These are phyloP conservation scores for Entelurus aequoreus DNA, from an alignment of 2,113 vertebrate genomes.

Conservation along the genomic window DNA sequence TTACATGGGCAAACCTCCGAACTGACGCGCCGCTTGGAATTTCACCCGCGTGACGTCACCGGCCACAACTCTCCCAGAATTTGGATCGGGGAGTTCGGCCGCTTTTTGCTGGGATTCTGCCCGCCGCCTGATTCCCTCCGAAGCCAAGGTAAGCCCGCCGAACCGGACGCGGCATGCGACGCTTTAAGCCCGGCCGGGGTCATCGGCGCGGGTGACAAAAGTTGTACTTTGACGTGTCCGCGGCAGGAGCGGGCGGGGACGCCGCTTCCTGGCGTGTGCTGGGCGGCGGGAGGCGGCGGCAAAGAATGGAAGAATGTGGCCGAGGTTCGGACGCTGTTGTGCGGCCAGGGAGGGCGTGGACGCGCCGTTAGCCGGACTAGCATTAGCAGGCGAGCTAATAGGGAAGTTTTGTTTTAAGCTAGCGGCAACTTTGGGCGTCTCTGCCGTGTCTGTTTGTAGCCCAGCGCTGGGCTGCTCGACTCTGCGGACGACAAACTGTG, in stretches of 20 bases:
- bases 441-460: constrained; percentile 39
- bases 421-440: constrained; percentile 31
- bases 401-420: background rate
- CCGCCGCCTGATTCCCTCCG: constrained; percentile 54
- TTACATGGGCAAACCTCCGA: constrained; percentile 78
- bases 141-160: constrained; percentile 70
- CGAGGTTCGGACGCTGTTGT: constrained; percentile 47
- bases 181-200: background rate
- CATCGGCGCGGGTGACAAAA: background rate
- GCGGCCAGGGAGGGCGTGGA: constrained; percentile 68
- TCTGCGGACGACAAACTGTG: constrained; percentile 59
- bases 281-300: background rate
- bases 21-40: constrained; percentile 70
- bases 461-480: constrained; percentile 34
- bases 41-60: constrained; percentile 74
- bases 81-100: constrained; percentile 74
- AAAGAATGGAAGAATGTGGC: constrained; percentile 19
- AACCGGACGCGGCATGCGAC: background rate
- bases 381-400: background rate
- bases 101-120: constrained; percentile 69
- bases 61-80: constrained; percentile 74
- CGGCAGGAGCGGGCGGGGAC: constrained; percentile 1
- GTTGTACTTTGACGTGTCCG: background rate
- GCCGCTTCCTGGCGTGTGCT: background rate
- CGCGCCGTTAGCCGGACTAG: constrained; percentile 13